phyloP scores from a whole-genome alignment of 2,888 invertebrate genomes.

The Actias luna region DNA sequence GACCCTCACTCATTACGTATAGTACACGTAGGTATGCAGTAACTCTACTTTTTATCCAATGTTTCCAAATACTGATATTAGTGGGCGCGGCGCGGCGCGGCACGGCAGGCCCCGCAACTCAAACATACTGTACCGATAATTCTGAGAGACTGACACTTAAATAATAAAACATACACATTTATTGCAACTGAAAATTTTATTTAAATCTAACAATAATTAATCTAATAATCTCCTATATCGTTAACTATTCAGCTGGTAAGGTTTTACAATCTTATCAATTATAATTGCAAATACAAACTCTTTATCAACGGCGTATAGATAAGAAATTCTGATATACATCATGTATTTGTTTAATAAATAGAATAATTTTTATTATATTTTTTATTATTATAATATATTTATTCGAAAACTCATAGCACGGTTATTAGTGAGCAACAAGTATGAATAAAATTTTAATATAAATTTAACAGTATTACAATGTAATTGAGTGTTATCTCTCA shows the following conservation, averaged over 20 bases:
- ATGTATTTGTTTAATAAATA: constrained; percentile 16
- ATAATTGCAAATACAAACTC: constrained; percentile 17
- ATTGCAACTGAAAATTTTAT: constrained; percentile 43
- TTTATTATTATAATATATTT: constrained; percentile 14
- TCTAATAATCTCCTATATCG: constrained; percentile 16
- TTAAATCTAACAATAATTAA: constrained; percentile 35
- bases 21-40: constrained; percentile 67
- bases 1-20: constrained; percentile 61
- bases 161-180: constrained; percentile 31
- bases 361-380: constrained; percentile 14
- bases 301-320: constrained; percentile 18
- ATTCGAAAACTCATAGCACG: constrained; percentile 18
- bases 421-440: constrained; percentile 19
- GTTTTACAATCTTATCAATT: constrained; percentile 17
- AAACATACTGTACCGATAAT: constrained; percentile 66
- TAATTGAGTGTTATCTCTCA: constrained; percentile 23
- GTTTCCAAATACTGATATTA: constrained; percentile 79
- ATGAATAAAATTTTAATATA: constrained; percentile 21
- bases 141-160: constrained; percentile 50
- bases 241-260: constrained; percentile 15
- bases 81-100: constrained; percentile 37
- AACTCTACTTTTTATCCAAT: constrained; percentile 77
- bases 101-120: constrained; percentile 66
- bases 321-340: constrained; percentile 15
- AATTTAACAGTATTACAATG: constrained; percentile 32